phyloP scores from a whole-genome alignment of 2,888 invertebrate species.

The Ernsta delagoae region DNA sequence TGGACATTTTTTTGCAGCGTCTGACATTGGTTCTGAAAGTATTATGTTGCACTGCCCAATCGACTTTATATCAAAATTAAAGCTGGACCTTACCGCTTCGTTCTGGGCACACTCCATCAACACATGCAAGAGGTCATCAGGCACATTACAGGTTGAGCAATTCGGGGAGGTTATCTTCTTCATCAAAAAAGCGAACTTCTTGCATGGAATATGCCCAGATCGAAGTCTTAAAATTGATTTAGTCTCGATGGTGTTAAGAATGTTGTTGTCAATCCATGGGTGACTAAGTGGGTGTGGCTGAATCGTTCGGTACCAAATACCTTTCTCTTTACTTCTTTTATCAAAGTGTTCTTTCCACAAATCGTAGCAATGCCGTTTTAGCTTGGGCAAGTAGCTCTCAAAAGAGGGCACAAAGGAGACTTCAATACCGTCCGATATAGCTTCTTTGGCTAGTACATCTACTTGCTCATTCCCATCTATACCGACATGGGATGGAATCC shows the following conservation, averaged over 20 bases:
- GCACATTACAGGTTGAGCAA: not conserved
- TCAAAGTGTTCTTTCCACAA: conserved; percentile 4
- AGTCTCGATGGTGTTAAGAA: not conserved
- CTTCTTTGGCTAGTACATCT: conserved; percentile 5
- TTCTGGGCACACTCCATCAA: not conserved
- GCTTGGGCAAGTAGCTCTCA: not conserved
- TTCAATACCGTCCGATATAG: conserved; percentile 5
- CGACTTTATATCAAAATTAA: not conserved
- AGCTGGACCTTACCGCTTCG: not conserved
- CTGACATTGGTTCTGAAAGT: not conserved
- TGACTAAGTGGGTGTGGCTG: not conserved
- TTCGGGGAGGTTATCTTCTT: not conserved
- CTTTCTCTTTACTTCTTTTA: not conserved
- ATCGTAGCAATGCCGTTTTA: not conserved
- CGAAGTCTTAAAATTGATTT: not conserved
- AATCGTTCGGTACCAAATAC: conserved; percentile 1
- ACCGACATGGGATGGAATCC: conserved; percentile 9
- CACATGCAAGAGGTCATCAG: not conserved
- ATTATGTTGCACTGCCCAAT: not conserved
- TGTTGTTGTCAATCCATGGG: not conserved
- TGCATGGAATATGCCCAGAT: too few relatives aligned
- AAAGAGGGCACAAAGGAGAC: not conserved
- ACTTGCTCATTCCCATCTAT: conserved; percentile 5
- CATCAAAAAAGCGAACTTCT: not conserved
- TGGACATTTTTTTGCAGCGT: not conserved